Evolutionary conservation across 2,888 invertebrate species (phyloP), one percentile per base, ranked within the genome.

Genomic region (Serripes groenlandicus): DNA sequence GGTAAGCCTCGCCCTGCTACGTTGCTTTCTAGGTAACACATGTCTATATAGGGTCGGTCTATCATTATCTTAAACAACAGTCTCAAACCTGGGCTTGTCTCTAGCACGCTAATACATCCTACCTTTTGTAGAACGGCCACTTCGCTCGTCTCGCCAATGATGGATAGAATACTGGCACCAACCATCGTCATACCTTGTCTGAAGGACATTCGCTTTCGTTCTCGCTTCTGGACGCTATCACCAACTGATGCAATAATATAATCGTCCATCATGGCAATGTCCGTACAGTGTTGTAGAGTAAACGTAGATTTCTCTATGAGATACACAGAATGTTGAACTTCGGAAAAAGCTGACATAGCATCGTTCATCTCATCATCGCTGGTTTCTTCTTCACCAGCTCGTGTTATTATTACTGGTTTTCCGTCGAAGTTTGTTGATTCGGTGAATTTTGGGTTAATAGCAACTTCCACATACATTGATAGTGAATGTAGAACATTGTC

Each of bases 201-300:
- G 58, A 80, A 85, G 32, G 82, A 74, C 80, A 80, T 77, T 26
- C 68, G 54, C 32, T 77, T 82, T 28, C 77, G 34, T 62, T 85
- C 85, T 42, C 85, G 70, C 58, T 85, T 85, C 35, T 85, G 85
- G 26, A 85, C 71, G 35, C 81, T 85, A 30, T 85, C 85, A 18
- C 82, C 85, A 11, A 82, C 75, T 3, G 85, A 80, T 1, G 84
- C 84, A n/a, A 84, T 75, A 18, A 78, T 72, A 26, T 80, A 80
- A n/a, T 85, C 85, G 30, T 75, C 75, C 76, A 85, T 70, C 26
- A 82, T 77, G 3, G 75, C 80, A 52, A 85, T 77, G 35, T 85
- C 79, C 3, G 75, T 69, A 37, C 85, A 82, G 68, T 80, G 85
- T 32, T 85, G 82, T 18, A 85, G 68, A 26, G 54, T 77, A 26